phyloP scores from a whole-genome alignment of 1,140 invertebrate genomes.

The Orchesella cincta region DNA sequence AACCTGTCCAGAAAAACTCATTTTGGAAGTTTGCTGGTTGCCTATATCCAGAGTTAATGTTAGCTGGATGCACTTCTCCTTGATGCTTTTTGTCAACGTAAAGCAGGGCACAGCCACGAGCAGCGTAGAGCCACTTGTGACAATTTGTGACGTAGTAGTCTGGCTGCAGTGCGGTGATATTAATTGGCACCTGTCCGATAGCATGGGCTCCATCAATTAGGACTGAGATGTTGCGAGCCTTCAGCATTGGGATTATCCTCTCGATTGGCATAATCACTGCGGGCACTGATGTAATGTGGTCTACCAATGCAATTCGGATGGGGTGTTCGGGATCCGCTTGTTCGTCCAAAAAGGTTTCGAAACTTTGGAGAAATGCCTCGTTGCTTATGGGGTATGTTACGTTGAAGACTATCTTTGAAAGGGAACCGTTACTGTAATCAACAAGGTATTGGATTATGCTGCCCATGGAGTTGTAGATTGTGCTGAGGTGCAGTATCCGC shows the following conservation, averaged over 20 bases:
- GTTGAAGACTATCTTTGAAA: conserved; percentile 23
- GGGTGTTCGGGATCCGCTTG: background rate
- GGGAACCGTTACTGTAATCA: conserved; percentile 25
- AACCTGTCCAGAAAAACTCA: conserved; percentile 46
- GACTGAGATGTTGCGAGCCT: conserved; percentile 26
- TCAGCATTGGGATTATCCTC: conserved; percentile 32
- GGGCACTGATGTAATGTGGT: conserved; percentile 44
- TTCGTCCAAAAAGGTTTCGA: conserved; percentile 30
- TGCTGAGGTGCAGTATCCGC: conserved; percentile 37
- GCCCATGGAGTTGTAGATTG: conserved; percentile 36
- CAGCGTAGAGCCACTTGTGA: conserved; percentile 46
- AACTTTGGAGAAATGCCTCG: conserved; percentile 26
- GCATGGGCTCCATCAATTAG: conserved; percentile 47
- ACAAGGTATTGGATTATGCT: conserved; percentile 33
- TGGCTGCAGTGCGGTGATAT: conserved; percentile 34
- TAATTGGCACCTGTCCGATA: conserved; percentile 41
- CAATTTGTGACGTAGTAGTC: conserved; percentile 46
- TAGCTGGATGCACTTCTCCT: conserved; percentile 35
- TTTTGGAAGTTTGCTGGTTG: conserved; percentile 33
- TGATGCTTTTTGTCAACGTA: conserved; percentile 41
- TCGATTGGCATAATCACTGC: conserved; percentile 40
- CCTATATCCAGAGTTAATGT: conserved; percentile 35
- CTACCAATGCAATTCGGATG: conserved; percentile 38
- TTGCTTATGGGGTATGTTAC: conserved; percentile 43
- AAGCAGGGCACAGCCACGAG: conserved; percentile 33